A percentile compares a stretch with the other conserved stretches of the same genome.
Evolutionary conservation across 2,113 vertebrate species (phyloP).

Genomic region (Benitochromis conjunctus): DNA sequence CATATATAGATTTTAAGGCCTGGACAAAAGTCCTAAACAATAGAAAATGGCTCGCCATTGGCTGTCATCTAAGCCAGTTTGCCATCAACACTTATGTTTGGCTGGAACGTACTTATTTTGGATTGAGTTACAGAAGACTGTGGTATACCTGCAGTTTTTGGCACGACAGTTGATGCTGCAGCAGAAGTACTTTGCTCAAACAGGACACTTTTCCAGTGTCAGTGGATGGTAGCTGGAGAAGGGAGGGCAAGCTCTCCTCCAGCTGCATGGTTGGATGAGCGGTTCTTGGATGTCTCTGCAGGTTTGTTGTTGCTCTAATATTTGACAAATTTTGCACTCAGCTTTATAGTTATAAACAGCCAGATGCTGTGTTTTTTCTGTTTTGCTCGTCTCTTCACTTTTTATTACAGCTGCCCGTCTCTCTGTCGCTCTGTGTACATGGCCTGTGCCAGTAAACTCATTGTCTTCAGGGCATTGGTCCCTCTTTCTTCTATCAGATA

Average conservation of each 20-base stretch:
- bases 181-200: background rate
- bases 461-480: background rate
- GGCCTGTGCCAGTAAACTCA: background rate
- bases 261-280: background rate
- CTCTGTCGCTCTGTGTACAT: background rate
- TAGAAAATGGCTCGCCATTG: background rate
- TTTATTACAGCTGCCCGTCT: background rate
- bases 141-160: background rate
- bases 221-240: background rate
- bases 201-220: background rate
- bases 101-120: background rate
- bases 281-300: background rate
- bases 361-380: background rate
- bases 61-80: accelerated
- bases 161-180: background rate
- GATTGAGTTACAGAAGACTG: background rate
- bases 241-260: background rate
- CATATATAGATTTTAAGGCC: background rate
- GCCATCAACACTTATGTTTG: background rate
- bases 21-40: background rate
- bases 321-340: background rate
- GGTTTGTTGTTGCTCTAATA: background rate
- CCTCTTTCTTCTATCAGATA: background rate
- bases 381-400: background rate
- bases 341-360: background rate